Conservation (phyloP, 2,113 vertebrate species). For the Muscicapa adusta region DNA sequence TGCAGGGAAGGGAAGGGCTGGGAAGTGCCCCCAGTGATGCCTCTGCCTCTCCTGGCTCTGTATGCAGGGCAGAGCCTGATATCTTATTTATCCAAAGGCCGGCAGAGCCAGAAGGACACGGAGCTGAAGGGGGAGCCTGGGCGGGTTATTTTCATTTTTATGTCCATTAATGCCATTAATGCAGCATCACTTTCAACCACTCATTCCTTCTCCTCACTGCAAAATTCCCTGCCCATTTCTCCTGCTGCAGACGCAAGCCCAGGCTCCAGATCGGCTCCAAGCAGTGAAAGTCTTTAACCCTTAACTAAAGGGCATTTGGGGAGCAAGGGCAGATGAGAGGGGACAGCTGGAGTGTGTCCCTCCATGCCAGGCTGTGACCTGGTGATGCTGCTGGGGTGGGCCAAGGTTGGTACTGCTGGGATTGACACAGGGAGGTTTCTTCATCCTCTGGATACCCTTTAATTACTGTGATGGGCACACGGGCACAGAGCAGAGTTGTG, state of each 20-base stretch:
- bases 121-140: background rate
- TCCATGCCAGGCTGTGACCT: constrained; percentile 43
- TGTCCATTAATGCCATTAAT: background rate
- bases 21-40: background rate
- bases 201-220: background rate
- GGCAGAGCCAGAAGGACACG: background rate
- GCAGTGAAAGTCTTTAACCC: constrained; percentile 42
- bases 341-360: constrained; percentile 54
- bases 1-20: background rate
- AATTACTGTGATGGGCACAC: constrained; percentile 14
- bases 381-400: fast-evolving
- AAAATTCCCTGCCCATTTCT: background rate
- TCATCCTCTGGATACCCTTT: constrained; percentile 44
- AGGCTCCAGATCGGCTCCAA: background rate
- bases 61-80: background rate
- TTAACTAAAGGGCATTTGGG: constrained; percentile 69
- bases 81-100: constrained; percentile 32
- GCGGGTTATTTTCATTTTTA: background rate
- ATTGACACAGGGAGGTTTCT: constrained; percentile 42
- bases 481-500: background rate
- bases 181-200: background rate
- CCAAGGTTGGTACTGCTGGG: background rate
- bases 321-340: constrained; percentile 39
- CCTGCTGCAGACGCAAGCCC: background rate
- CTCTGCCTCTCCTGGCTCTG: background rate